Percentiles rank a stretch among this genome's conserved stretches.
These are phyloP conservation scores for Busseola fusca DNA, from an alignment of 2,888 invertebrate genomes.

Conservation along the genomic window DNA sequence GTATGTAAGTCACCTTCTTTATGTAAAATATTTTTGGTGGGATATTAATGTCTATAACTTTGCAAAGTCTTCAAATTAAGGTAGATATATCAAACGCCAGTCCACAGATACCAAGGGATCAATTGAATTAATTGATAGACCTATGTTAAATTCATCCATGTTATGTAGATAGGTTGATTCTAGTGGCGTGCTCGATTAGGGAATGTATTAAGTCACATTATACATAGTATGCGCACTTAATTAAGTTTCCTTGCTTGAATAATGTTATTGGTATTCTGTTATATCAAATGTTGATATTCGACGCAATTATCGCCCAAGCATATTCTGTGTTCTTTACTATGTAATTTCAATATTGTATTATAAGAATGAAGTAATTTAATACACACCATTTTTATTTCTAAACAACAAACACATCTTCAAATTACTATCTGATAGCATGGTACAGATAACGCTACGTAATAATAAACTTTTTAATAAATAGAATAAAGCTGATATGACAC, in stretches of 20 bases:
- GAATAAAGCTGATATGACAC: conserved; percentile 79
- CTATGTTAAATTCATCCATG: conserved; percentile 40
- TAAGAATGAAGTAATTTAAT: background rate
- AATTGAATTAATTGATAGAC: conserved; percentile 27
- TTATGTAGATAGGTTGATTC: conserved; percentile 28
- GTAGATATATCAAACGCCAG: background rate
- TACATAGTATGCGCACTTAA: conserved; percentile 38
- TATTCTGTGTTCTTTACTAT: too few relatives aligned
- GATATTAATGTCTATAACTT: background rate
- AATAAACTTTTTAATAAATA: conserved; percentile 68
- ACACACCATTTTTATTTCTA: background rate
- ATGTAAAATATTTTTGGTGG: too few relatives aligned
- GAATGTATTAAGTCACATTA: conserved; percentile 35
- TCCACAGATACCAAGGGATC: conserved; percentile 9
- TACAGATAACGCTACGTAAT: conserved; percentile 47
- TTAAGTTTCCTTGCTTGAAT: conserved; percentile 33
- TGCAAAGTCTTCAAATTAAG: background rate
- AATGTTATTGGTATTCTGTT: conserved; percentile 27
- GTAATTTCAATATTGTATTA: background rate
- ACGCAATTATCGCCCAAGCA: background rate
- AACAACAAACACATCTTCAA: conserved; percentile 6
- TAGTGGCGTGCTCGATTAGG: conserved; percentile 28
- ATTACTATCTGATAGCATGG: conserved; percentile 26
- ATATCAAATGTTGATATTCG: background rate
- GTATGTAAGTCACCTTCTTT: too few relatives aligned